Evolutionary conservation across 2,113 vertebrate species (phyloP).

Genomic region (Hippocampus comes): DNA sequence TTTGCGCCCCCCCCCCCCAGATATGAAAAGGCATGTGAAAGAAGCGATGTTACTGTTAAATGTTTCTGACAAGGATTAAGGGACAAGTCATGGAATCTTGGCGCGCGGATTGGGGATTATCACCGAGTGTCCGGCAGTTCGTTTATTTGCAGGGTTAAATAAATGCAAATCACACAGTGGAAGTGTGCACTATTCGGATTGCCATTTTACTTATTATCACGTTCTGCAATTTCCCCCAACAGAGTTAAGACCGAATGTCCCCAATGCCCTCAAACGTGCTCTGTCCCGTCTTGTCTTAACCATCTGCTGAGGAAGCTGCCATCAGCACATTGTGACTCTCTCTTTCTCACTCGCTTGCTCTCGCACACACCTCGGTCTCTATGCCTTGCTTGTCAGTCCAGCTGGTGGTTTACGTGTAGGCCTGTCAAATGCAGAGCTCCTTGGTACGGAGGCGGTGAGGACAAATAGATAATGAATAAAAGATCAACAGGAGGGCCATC

Average conservation of each 20-base stretch:
- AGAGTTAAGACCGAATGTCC: not conserved
- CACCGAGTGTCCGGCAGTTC: not conserved
- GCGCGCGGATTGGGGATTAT: no score
- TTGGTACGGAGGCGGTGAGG: constrained; percentile 58
- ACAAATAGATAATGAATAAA: constrained; percentile 67
- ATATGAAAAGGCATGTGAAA: constrained; percentile 8
- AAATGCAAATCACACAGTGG: not conserved
- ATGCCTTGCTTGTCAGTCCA: constrained; percentile 54
- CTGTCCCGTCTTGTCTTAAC: constrained; percentile 45
- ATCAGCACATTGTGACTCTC: constrained; percentile 53
- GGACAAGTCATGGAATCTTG: not conserved
- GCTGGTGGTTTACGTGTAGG: constrained; percentile 55
- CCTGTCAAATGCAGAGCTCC: constrained; percentile 57
- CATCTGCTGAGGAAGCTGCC: constrained; percentile 57
- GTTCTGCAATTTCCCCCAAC: not conserved
- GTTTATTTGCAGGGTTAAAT: not conserved
- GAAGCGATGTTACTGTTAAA: not conserved
- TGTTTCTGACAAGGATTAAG: not conserved
- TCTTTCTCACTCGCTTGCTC: constrained; percentile 21
- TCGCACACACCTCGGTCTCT: constrained; percentile 3
- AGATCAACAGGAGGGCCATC: constrained; percentile 58
- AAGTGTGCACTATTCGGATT: not conserved
- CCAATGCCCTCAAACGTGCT: constrained; percentile 13
- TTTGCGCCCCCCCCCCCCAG: not conserved
- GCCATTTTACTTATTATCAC: not conserved